Evolutionary conservation across 1,140 invertebrate genomes (phyloP).

Genomic region (Orius laevigatus): DNA sequence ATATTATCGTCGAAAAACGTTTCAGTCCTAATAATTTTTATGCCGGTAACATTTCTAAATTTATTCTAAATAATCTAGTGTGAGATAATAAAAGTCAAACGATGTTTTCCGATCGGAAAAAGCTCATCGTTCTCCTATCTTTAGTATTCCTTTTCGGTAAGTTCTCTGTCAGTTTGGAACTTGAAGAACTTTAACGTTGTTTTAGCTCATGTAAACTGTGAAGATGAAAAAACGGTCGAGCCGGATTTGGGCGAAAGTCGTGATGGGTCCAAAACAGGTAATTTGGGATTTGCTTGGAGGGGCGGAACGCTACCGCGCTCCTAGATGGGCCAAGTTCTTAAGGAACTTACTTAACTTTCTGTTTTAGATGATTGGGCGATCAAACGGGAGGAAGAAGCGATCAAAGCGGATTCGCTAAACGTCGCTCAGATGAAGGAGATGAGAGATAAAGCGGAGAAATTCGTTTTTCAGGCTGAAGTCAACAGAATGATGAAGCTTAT

Average conservation of each 20-base stretch:
- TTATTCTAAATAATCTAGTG: not conserved
- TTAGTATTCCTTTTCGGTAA: constrained; percentile 3
- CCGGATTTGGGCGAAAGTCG: constrained; percentile 57
- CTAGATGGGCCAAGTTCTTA: too few relatives aligned
- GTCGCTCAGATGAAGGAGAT: constrained; percentile 87
- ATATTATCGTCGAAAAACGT: not conserved
- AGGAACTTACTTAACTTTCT: constrained; percentile 16
- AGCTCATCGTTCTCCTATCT: not conserved
- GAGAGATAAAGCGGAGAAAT: constrained; percentile 80
- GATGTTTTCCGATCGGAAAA: not conserved
- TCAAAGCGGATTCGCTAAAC: constrained; percentile 89
- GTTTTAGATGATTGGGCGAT: constrained; percentile 57
- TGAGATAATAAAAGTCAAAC: constrained; percentile 3
- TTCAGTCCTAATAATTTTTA: not conserved
- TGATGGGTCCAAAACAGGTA: constrained; percentile 72
- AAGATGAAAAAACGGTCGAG: constrained; percentile 41
- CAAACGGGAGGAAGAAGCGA: constrained; percentile 86
- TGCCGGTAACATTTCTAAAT: not conserved
- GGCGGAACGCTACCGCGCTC: too few relatives aligned
- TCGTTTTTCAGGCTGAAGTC: constrained; percentile 89
- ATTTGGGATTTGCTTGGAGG: too few relatives aligned
- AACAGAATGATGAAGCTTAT: constrained; percentile 99
- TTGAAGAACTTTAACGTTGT: constrained; percentile 21
- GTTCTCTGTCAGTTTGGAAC: constrained; percentile 11
- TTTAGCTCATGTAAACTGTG: constrained; percentile 28